A percentile compares a stretch with the other conserved stretches of the same genome.
phyloP scores from a whole-genome alignment of 2,113 vertebrate genomes.

The Eira barbara region DNA sequence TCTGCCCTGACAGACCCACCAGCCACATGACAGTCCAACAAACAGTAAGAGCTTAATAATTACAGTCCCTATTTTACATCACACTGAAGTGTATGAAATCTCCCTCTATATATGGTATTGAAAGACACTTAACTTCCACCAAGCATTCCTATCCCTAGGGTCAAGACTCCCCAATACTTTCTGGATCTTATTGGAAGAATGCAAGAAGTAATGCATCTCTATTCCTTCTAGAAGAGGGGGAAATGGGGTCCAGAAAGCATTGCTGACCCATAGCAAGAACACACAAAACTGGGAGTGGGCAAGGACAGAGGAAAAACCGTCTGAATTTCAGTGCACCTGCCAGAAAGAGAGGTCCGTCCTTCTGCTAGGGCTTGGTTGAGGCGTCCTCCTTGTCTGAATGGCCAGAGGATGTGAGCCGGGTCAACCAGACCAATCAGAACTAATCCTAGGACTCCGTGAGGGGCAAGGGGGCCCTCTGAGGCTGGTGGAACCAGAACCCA shows the following conservation, averaged over 20 bases:
- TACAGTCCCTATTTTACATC: background rate
- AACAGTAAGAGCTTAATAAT: background rate
- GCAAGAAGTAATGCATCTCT: background rate
- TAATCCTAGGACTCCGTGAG: background rate
- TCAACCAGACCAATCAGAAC: background rate
- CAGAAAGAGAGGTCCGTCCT: background rate
- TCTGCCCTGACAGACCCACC: background rate
- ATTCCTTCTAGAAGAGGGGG: background rate
- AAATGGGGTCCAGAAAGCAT: background rate
- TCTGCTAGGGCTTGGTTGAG: too few relatives aligned
- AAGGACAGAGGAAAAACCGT: background rate
- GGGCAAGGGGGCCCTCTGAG: background rate
- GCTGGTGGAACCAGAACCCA: background rate
- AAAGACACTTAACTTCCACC: background rate
- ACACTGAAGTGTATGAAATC: background rate
- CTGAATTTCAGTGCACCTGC: background rate
- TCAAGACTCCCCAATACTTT: background rate
- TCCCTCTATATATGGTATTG: background rate
- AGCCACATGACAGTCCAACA: background rate
- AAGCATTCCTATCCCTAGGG: background rate
- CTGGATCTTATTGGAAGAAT: background rate
- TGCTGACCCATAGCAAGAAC: background rate
- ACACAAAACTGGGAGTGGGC: background rate
- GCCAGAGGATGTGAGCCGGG: background rate
- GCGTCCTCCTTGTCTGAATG: background rate